Percentiles rank a stretch among this genome's conserved stretches.
phyloP scores from a whole-genome alignment of 2,888 invertebrate genomes.

The Cephus runcator region DNA sequence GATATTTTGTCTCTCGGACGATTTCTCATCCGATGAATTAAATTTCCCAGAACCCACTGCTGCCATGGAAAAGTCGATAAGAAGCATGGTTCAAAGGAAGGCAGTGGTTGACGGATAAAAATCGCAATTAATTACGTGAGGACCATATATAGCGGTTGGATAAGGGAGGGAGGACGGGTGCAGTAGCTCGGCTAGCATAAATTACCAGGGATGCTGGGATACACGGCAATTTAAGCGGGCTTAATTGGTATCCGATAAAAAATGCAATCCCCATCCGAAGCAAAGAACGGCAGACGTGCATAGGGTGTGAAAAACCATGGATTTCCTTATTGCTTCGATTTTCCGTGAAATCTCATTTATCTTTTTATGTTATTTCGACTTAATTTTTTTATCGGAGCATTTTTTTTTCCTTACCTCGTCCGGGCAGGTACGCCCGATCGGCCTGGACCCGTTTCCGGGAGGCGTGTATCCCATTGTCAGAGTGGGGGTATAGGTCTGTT shows the following conservation, averaged over 20 bases:
- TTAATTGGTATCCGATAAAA: constrained; percentile 31
- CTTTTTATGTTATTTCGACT: not conserved
- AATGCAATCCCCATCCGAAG: constrained; percentile 9
- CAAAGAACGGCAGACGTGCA: not conserved
- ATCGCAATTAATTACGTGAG: constrained; percentile 34
- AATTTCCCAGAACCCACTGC: not conserved
- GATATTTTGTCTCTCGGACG: not conserved
- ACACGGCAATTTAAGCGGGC: constrained; percentile 30
- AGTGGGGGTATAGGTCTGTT: constrained; percentile 37
- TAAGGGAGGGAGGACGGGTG: not conserved
- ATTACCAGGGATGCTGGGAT: constrained; percentile 25
- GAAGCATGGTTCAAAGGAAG: not conserved
- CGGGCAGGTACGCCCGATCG: not conserved
- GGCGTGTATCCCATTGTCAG: constrained; percentile 14
- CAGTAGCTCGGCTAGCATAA: constrained; percentile 19
- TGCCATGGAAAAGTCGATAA: not conserved
- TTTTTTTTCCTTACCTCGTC: not conserved
- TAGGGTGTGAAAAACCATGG: not conserved
- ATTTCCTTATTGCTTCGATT: not conserved
- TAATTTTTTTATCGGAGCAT: not conserved
- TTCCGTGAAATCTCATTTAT: not conserved
- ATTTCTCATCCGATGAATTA: not conserved
- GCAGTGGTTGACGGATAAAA: constrained; percentile 21
- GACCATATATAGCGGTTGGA: constrained; percentile 18
- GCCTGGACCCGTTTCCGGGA: not conserved